Evolutionary conservation across 2,888 invertebrate species (phyloP).

Genomic region (Pharmacophagus antenor): DNA sequence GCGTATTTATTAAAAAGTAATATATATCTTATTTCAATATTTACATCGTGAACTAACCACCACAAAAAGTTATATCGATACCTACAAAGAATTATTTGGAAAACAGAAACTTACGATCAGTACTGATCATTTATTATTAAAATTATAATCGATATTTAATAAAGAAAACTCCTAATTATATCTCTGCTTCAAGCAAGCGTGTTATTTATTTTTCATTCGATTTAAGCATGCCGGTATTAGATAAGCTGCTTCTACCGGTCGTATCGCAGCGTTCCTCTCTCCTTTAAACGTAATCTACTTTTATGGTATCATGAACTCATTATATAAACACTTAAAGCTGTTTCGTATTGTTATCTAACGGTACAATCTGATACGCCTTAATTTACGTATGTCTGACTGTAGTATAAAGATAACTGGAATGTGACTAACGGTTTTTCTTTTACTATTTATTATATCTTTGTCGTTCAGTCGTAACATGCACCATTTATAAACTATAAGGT

Average conservation of each 20-base stretch:
- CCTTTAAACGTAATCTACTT: slow-evolving; percentile 14
- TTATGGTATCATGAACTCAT: slow-evolving; percentile 11
- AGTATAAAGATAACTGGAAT: background rate
- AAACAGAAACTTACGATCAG: too few relatives aligned
- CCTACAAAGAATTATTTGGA: too few relatives aligned
- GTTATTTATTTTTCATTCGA: background rate
- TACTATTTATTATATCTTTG: background rate
- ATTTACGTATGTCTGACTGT: background rate
- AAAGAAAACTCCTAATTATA: too few relatives aligned
- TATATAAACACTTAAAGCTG: slow-evolving; percentile 4
- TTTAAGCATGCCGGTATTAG: background rate
- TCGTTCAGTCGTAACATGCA: background rate
- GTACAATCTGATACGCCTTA: background rate
- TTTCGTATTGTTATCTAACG: slow-evolving; percentile 13
- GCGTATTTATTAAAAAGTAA: too few relatives aligned
- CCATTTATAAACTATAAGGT: background rate
- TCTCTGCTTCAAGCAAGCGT: background rate
- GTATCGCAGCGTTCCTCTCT: background rate
- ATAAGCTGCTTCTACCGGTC: slow-evolving; percentile 1
- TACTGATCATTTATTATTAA: too few relatives aligned
- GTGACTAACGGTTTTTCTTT: too few relatives aligned
- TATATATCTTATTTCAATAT: too few relatives aligned
- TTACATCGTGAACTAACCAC: too few relatives aligned
- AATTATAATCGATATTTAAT: too few relatives aligned
- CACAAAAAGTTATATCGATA: too few relatives aligned